Conservation (phyloP, 2,113 vertebrate genomes). For the Aramus guarauna region DNA sequence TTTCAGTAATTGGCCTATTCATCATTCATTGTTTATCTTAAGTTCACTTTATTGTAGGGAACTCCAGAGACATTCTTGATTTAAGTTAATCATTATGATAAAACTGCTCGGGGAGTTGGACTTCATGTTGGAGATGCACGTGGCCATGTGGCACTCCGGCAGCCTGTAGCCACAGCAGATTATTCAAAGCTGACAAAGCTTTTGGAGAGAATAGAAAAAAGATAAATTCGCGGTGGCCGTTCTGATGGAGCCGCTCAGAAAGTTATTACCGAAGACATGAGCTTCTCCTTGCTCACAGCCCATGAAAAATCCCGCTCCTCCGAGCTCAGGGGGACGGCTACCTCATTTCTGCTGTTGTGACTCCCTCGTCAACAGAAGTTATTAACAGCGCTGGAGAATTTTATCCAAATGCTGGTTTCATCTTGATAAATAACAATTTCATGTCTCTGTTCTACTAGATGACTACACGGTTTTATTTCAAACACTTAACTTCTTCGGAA, state of each 20-base stretch:
- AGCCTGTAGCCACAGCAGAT: neutral
- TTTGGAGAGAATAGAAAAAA: neutral
- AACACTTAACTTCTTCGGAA: neutral
- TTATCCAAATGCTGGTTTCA: slow-evolving; percentile 44
- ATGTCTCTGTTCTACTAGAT: slow-evolving; percentile 1
- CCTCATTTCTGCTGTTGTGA: neutral
- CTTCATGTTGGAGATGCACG: neutral
- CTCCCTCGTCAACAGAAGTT: slow-evolving; percentile 43
- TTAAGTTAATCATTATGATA: slow-evolving; percentile 57
- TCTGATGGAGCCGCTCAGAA: neutral
- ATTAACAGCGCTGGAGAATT: neutral
- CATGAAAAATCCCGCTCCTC: neutral
- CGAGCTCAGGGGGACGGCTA: neutral
- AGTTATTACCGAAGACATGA: neutral
- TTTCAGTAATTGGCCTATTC: slow-evolving; percentile 48
- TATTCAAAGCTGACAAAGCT: slow-evolving; percentile 34
- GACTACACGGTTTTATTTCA: neutral
- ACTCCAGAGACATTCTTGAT: slow-evolving; percentile 45
- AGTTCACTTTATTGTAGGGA: neutral
- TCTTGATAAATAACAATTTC: slow-evolving; percentile 47
- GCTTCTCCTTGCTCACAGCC: neutral
- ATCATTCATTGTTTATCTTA: slow-evolving; percentile 63
- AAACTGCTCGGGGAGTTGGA: slow-evolving; percentile 19
- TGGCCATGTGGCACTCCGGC: neutral
- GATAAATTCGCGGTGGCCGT: neutral